Evolutionary conservation across 2,797 vertebrate genomes (phyloP).

Genomic region (Gorsachius magnificus): DNA sequence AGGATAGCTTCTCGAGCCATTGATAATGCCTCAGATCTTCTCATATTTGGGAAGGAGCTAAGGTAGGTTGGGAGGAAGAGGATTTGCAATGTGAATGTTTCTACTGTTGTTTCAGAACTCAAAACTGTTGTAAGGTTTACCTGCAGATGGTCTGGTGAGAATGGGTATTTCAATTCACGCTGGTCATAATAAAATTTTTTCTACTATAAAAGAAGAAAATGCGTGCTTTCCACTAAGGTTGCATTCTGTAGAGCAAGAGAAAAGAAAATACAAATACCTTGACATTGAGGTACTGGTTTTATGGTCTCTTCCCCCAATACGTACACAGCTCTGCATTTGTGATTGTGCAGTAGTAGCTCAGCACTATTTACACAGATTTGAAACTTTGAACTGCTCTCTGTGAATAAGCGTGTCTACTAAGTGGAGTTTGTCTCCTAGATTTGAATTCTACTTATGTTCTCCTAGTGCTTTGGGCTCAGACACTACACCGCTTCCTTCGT

Average conservation of each 20-base stretch:
- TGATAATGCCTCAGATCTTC: conserved; percentile 92
- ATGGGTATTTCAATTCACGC: background rate
- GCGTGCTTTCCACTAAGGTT: background rate
- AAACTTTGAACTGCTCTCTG: background rate
- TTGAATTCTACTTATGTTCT: background rate
- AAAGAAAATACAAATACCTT: background rate
- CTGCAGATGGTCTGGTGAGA: background rate
- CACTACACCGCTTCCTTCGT: conserved; percentile 84
- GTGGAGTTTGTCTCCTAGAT: background rate
- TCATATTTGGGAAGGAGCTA: conserved; percentile 93
- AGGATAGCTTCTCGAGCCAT: conserved; percentile 90
- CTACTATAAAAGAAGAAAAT: background rate
- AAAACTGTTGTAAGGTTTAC: background rate
- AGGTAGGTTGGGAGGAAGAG: conserved; percentile 75
- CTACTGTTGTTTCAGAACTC: background rate
- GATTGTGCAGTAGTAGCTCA: background rate
- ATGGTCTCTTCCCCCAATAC: background rate
- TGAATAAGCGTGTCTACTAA: background rate
- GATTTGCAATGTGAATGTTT: background rate
- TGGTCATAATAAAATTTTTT: background rate
- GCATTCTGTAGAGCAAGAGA: background rate
- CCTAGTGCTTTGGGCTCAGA: conserved; percentile 90
- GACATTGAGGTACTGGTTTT: background rate
- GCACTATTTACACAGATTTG: background rate
- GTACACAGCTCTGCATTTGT: background rate